Conservation (phyloP, 2,113 vertebrate genomes). For the Pandion haliaetus region DNA sequence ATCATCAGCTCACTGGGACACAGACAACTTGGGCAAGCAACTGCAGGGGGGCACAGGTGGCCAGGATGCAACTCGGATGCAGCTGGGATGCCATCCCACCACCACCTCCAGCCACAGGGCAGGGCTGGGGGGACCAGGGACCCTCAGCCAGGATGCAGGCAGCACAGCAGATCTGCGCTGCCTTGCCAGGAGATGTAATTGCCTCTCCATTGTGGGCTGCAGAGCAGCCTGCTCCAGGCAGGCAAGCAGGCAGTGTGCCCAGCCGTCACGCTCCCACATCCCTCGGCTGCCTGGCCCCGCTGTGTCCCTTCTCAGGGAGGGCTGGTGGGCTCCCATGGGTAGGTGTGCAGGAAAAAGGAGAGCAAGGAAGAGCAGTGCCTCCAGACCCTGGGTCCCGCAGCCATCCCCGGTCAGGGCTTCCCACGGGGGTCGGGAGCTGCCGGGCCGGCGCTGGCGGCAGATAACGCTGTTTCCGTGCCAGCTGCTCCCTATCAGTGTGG, state of each 20-base stretch:
- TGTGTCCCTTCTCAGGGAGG: not conserved
- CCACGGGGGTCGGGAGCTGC: not conserved
- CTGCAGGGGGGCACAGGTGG: no score
- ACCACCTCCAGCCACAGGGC: not conserved
- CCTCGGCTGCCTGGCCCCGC: not conserved
- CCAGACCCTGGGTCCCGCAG: not conserved
- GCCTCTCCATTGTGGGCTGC: not conserved
- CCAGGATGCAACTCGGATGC: no score
- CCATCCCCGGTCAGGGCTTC: not conserved
- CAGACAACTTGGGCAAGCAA: not conserved
- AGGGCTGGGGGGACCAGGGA: not conserved
- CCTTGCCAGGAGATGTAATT: not conserved
- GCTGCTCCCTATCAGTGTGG: not conserved
- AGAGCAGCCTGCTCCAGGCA: not conserved
- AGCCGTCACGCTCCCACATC: not conserved
- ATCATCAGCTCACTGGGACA: accelerated
- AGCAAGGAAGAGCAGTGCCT: not conserved
- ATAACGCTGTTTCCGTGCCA: conserved; percentile 1
- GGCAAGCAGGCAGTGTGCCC: not conserved
- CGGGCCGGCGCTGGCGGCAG: not conserved
- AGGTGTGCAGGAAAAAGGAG: not conserved
- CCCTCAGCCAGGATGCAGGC: not conserved
- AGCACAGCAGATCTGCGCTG: accelerated
- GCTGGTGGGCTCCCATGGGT: not conserved
- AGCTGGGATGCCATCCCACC: not conserved